Evolutionary conservation across 2,113 vertebrate species (phyloP).

Genomic region (Aythya baeri): DNA sequence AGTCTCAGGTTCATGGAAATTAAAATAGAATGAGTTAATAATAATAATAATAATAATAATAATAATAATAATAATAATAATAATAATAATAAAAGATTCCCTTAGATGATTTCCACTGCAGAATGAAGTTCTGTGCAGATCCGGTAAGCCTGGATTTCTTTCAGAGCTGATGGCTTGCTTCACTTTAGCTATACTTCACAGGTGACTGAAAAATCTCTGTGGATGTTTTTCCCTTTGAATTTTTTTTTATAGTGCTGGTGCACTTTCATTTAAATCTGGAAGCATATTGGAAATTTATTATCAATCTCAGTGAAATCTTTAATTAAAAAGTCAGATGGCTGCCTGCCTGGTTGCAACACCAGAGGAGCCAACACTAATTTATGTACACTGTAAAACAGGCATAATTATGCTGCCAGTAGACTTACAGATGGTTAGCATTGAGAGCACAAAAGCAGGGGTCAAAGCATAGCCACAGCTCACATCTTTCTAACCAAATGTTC

Average conservation of each 20-base stretch:
- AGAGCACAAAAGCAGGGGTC: constrained; percentile 44
- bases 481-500: constrained; percentile 53
- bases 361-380: constrained; percentile 61
- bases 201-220: not conserved
- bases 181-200: not conserved
- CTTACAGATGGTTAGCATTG: constrained; percentile 38
- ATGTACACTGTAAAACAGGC: constrained; percentile 46
- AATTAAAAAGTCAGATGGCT: constrained; percentile 65
- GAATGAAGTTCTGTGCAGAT: not conserved
- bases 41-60: not conserved
- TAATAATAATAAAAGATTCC: not conserved
- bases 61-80: not conserved
- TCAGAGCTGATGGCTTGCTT: not conserved
- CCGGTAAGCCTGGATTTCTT: not conserved
- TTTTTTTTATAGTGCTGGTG: not conserved
- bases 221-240: not conserved
- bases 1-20: not conserved
- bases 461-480: constrained; percentile 23
- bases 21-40: not conserved
- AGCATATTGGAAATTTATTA: constrained; percentile 37
- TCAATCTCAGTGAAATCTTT: constrained; percentile 44
- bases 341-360: constrained; percentile 34
- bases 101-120: not conserved
- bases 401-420: constrained; percentile 50
- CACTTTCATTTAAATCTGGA: constrained; percentile 40